Base-by-base conservation (phyloP, 2,888 invertebrate species). In the Anarsia innoxiella region DNA sequence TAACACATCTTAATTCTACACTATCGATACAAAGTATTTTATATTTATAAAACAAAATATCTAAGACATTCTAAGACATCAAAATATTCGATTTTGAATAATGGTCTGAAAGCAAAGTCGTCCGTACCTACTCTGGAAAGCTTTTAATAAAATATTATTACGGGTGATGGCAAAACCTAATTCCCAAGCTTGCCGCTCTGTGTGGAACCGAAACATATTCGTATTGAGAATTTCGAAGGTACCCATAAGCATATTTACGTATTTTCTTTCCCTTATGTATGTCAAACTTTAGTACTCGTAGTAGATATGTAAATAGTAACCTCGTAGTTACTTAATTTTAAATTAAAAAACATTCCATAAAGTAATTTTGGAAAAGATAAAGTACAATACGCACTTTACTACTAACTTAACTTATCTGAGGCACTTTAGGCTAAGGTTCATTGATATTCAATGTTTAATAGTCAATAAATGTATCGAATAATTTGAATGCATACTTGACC, bases 141-240 rank as follows among this genome's bases (percentile, higher is more conserved):
- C 66, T 66, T 64, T 66, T 64, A 61, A 59, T 66, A 63, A 60
- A 66, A 66, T 61, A 62, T 62, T 55, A 53, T 66, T 65, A 65
- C 56, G 52, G 53, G 53, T 55, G 53, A 46, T 42, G 56, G 38
- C 49, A 33, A 61, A 66, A 66, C 58, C 57, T 59, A 58, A 66
- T 66, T 66, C 48, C 45, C 49, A 48, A 44, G 48, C 47, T 46
- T 41, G 28, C 9, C 31, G 31, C 42, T 36, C 27, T 14, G 16
- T 31, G 26, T 36, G n/a, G 25, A 11, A 25, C 23, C 1, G 15
- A n/a, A 26, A 19, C 28, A 37, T 32, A 32, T 23, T 19, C 6
- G n/a, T n/a, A n/a, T n/a, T n/a, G n/a, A n/a, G n/a, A n/a, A n/a
- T n/a, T n/a, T n/a, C n/a, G n/a, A n/a, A n/a, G n/a, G n/a, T n/a